Evolutionary conservation across 2,888 invertebrate species (phyloP).

Genomic region (Parnassius glacialis): DNA sequence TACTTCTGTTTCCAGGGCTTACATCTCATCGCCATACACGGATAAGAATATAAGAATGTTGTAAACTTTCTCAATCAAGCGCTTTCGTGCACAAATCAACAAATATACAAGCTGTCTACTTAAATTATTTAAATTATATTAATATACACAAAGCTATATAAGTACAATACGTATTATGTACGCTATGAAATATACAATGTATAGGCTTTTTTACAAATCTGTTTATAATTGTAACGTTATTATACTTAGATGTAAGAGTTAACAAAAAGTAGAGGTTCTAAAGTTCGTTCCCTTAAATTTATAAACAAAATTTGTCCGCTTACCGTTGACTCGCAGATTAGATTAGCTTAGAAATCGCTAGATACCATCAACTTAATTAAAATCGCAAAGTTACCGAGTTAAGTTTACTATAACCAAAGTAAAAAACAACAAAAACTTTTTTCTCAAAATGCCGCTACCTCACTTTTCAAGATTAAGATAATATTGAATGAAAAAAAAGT

Average conservation of each 20-base stretch:
- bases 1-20: slow-evolving; percentile 75
- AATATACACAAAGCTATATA: slow-evolving; percentile 43
- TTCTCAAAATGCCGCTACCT: slow-evolving; percentile 29
- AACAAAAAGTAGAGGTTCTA: slow-evolving; percentile 48
- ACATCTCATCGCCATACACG: slow-evolving; percentile 84
- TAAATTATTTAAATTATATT: slow-evolving; percentile 48
- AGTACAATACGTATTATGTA: slow-evolving; percentile 63
- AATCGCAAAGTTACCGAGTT: slow-evolving; percentile 27
- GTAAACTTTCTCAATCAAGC: slow-evolving; percentile 54
- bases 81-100: slow-evolving; percentile 52
- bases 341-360: slow-evolving; percentile 75
- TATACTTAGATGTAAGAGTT: slow-evolving; percentile 51
- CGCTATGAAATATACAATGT: slow-evolving; percentile 54
- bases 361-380: slow-evolving; percentile 50
- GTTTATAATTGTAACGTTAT: slow-evolving; percentile 48
- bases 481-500: slow-evolving; percentile 16
- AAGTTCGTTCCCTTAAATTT: slow-evolving; percentile 34
- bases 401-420: slow-evolving; percentile 12
- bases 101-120: slow-evolving; percentile 40
- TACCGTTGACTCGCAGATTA: slow-evolving; percentile 44
- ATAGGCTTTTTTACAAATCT: slow-evolving; percentile 73
- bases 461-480: slow-evolving; percentile 16
- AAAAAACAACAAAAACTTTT: slow-evolving; percentile 13
- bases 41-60: slow-evolving; percentile 84
- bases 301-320: slow-evolving; percentile 45